These are phyloP conservation scores for Harpalus rubripes DNA, from an alignment of 2,888 invertebrate genomes.

Conservation along the genomic window DNA sequence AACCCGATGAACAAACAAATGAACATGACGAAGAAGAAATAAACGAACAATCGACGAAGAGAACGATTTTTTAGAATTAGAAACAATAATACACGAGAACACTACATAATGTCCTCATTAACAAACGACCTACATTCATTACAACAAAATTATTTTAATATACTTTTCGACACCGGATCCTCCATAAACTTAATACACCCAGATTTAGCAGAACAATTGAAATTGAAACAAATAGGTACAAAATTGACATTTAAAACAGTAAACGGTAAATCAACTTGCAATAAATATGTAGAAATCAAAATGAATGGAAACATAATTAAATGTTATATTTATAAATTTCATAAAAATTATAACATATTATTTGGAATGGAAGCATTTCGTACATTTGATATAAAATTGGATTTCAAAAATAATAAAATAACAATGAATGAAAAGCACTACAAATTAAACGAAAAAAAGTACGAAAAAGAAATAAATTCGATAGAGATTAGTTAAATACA, in stretches of 20 bases:
- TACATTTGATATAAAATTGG: neutral
- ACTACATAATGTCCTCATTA: slow-evolving; percentile 6
- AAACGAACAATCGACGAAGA: neutral
- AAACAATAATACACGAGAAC: neutral
- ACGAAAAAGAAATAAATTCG: neutral
- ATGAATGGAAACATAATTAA: neutral
- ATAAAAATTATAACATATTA: slow-evolving; percentile 18
- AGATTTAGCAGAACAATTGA: neutral
- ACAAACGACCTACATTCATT: slow-evolving; percentile 16
- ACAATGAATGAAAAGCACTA: slow-evolving; percentile 12
- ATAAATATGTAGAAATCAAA: neutral
- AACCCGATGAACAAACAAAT: neutral
- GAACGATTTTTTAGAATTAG: slow-evolving; percentile 10
- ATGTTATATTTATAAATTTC: neutral
- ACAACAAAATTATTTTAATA: slow-evolving; percentile 9
- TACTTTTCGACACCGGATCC: slow-evolving; percentile 30
- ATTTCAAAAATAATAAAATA: neutral
- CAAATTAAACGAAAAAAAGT: neutral
- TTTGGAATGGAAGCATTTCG: neutral
- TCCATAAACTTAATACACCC: slow-evolving; percentile 13
- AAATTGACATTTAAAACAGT: slow-evolving; percentile 43
- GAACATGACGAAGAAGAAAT: neutral
- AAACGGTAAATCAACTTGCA: slow-evolving; percentile 19
- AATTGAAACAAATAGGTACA: neutral
- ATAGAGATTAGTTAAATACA: too few relatives aligned